Evolutionary conservation across 2,113 vertebrate genomes (phyloP), one percentile per base, ranked within the genome.

Genomic region (Oophaga pumilio): DNA sequence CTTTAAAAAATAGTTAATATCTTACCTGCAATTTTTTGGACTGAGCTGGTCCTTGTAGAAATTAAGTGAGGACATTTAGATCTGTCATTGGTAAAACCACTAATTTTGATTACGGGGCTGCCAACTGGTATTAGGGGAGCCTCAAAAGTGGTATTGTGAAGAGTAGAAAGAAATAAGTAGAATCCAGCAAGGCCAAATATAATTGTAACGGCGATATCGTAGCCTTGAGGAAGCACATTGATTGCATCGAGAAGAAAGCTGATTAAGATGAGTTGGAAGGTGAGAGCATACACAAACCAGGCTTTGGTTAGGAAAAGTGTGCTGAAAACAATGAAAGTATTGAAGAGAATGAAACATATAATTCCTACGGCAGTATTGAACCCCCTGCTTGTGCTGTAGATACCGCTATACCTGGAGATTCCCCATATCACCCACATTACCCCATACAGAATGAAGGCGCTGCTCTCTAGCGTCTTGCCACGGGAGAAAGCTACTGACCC

Each of bases 341-440:
- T 97, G 91, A 97, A 96, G 12, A 97, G 89, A 93, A 97, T 91
- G 92, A 98, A 96, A 13, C 94, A 89, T 14, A 95, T 89, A 28
- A 97, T 95, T 85, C 96, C 97, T 2, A 93, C 93, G 0, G 95
- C 93, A 0, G 96, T 0, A 0, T 95, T 93, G 85, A 97, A 96
- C 68, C 95, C 93, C 20, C 95, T 95, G 86, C 90, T 83, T 0
- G 93, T 81, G 24, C 93, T 93, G 0, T 91, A 95, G 83, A 97
- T 92, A 43, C 94, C 94, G 0, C 94, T 90, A 0, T 93, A 97
- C 49, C 97, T 94, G 0, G 95, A 90, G 88, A 96, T 89, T 24
- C 97, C 96, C 97, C 97, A 98, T 73, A 97, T 93, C n/a, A 92
- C 89, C 97, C 97, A 97, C 95, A 96, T 94, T 74, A 96, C 56